Evolutionary conservation across 2,113 vertebrate genomes (phyloP).

Genomic region (Gracilinanus agilis): DNA sequence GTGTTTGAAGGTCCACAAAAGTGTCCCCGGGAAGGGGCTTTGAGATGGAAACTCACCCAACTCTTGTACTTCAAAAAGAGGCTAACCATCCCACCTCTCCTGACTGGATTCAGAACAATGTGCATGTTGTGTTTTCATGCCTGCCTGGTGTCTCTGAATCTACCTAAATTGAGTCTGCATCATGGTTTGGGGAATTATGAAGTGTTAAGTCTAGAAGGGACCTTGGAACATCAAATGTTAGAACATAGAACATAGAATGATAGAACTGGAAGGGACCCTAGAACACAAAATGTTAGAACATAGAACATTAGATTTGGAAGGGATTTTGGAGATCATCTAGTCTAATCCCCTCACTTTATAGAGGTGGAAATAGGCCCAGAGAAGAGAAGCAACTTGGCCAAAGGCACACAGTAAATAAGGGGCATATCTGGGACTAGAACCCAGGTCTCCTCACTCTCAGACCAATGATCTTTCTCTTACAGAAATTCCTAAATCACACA

Average conservation of each 20-base stretch:
- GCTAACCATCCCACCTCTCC: background rate
- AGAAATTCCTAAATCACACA: background rate
- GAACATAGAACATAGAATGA: background rate
- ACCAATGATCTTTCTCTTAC: background rate
- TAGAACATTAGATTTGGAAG: background rate
- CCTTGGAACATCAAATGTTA: background rate
- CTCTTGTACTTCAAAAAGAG: conserved; percentile 70
- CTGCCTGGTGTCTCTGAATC: background rate
- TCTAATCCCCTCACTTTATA: background rate
- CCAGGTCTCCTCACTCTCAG: background rate
- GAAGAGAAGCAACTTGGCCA: background rate
- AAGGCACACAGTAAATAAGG: background rate
- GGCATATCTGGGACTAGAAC: background rate
- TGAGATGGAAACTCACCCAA: conserved; percentile 72
- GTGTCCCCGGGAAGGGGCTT: conserved; percentile 40
- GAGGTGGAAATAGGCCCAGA: background rate
- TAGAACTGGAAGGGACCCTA: background rate
- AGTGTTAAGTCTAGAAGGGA: background rate
- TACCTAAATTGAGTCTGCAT: background rate
- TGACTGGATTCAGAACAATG: background rate
- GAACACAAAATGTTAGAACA: background rate
- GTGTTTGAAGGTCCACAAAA: background rate
- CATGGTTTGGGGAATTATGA: background rate
- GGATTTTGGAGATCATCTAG: background rate
- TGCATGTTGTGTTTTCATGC: background rate